Base-by-base conservation (phyloP, 1,140 invertebrate genomes). In the Arion vulgaris region DNA sequence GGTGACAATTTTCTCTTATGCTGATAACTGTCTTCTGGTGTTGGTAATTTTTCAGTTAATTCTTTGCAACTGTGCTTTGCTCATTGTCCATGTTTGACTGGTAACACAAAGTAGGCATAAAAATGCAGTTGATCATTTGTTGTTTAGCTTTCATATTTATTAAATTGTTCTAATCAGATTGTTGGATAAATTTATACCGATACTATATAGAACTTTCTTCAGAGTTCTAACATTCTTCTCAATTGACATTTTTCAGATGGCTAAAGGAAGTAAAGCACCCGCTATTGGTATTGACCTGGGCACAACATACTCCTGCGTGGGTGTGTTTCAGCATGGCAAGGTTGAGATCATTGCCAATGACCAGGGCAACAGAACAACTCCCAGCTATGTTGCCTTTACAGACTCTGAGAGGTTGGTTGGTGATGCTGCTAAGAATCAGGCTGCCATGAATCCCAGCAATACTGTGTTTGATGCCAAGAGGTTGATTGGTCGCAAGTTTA, bases 291-390 rank as follows among this genome's bases (percentile, higher is more conserved):
- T 90, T 38, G 89, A 90, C 86, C 86, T 94, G 34, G 93, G 93
- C 57, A 94, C 93, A 32, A 94, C 93, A n/a, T 66, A 66, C 62
- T 66, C 62, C 62, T 66, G 62, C 28, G 62, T 66, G 62, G 62
- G 62, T 17, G 28, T 94, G 93, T 85, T 93, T 92, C 34, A 94
- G 87, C 85, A 88, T 89, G 45, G 94, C 71, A 72, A 72, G 38
- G 71, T 72, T 1, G 71, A 72, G 38, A 72, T 72, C 36, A 72
- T 72, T 38, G 93, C 97, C 87, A 98, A 98, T 91, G 97, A 98
- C 93, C 97, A 99, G 93, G 98, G 97, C 91, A 99, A 99, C 94
- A 94, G 97, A 89, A 99, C 98, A 51, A 99, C 98, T 81, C 98
- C 98, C 78, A 97, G 96, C 81, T 99, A 98, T 94, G 98, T 99